Base-by-base conservation (phyloP, 2,888 invertebrate species). In the Craniophora ligustri region DNA sequence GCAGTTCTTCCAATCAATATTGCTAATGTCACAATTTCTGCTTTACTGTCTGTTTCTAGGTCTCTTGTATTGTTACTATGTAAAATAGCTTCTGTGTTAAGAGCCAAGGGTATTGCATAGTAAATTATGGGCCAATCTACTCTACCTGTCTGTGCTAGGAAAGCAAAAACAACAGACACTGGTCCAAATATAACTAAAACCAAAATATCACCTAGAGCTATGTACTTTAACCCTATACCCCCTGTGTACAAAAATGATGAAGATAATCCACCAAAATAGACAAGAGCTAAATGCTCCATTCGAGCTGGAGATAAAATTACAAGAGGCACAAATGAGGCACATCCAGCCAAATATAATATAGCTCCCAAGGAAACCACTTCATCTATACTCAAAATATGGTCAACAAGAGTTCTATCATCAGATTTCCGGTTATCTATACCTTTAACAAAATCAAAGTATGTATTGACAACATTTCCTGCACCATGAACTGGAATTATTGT, bases 231-330 rank as follows among this genome's bases (percentile, higher is more conserved):
- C 55, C 98, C 99, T 74, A 98, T 97, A 39, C 99, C 99, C 51
- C 99, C 99, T 1, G 99, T 99, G 80, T 99, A 99, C n/a, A 99
- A 94, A 89, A 99, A 99, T 67, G 98, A 98, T 46, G 98, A 98
- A 18, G 98, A 98, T 47, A 99, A 88, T 1, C 99, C 99, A 49
- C 99, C 98, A 91, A 99, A 99, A 85, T 98, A 99, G 0, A 98
- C 97, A 38, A 99, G 91, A 5, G 99, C 98, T 72, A 99, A 92
- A 85, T 98, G 98, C 87, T 98, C 98, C 97, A 98, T 97, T 87
- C 97, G 96, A 0, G 98, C 98, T 8, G 98, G 97, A 45, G 98
- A 98, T 54, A 98, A 93, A 57, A 95, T 92, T 0, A 96, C 95
- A 51, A 98, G 87, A 7, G 96, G 88, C 38, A 98, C 95, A 85